Evolutionary conservation across 2,113 vertebrate genomes (phyloP).

Genomic region (Rhea americana): DNA sequence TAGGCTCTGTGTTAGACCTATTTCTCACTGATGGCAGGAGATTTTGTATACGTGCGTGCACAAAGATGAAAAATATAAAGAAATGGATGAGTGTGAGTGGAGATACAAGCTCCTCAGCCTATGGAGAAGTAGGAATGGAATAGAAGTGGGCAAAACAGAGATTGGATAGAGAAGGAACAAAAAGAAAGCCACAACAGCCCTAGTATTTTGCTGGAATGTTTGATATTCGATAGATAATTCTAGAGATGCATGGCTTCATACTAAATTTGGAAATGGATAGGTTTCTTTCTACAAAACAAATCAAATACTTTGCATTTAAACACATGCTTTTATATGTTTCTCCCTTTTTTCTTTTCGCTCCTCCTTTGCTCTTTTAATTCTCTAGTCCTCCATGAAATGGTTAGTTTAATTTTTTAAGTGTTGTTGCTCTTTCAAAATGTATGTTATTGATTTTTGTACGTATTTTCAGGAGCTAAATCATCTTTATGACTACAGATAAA

Average conservation of each 20-base stretch:
- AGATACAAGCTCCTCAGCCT: not conserved
- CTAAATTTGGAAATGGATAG: not conserved
- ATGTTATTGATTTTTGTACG: not conserved
- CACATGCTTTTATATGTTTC: rapidly evolving
- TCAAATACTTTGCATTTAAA: not conserved
- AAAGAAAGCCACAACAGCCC: not conserved
- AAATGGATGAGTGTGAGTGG: not conserved
- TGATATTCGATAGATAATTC: not conserved
- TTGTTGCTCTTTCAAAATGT: not conserved
- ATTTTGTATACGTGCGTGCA: not conserved
- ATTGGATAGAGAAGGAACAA: not conserved
- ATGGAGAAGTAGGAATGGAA: not conserved
- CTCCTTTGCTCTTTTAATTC: not conserved
- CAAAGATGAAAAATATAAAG: not conserved
- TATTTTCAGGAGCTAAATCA: not conserved
- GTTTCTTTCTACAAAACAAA: not conserved
- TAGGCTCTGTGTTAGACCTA: rapidly evolving
- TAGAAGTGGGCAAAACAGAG: not conserved
- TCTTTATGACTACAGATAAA: not conserved
- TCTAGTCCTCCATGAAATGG: not conserved
- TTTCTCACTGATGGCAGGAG: not conserved
- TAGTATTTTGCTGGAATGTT: not conserved
- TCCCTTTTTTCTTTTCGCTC: too few species aligned
- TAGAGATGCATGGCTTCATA: not conserved
- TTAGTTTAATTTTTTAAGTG: not conserved